Evolutionary conservation across 37 sponge, comb jelly and placozoan genomes (phyloP).

Genomic region (Petrosia ficiformis): DNA sequence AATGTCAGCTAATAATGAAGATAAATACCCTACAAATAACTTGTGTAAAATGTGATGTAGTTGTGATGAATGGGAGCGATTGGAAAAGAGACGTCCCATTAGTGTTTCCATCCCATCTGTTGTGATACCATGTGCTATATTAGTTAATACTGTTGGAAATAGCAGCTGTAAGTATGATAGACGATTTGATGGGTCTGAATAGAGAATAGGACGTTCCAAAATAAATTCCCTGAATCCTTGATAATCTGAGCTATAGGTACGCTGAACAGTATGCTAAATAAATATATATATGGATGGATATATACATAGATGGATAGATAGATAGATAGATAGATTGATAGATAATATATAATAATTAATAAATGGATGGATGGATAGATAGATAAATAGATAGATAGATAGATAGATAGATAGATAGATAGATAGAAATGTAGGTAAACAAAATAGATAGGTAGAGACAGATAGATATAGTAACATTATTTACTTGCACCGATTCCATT

Average conservation of each 20-base stretch:
- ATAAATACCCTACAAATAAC: slow-evolving; percentile 32
- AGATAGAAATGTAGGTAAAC: too few species aligned
- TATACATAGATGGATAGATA: neutral
- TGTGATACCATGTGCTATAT: neutral
- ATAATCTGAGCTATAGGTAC: slow-evolving; percentile 12
- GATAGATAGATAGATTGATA: too few species aligned
- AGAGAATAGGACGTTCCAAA: slow-evolving; percentile 41
- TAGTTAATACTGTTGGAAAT: slow-evolving; percentile 39
- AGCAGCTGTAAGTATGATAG: slow-evolving; percentile 55
- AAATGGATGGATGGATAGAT: too few species aligned
- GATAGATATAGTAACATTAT: neutral
- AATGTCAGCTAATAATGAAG: slow-evolving; percentile 42
- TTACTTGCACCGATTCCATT: slow-evolving; percentile 55
- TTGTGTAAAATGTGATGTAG: slow-evolving; percentile 2
- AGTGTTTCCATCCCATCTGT: neutral
- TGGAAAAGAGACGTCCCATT: neutral
- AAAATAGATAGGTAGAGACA: neutral
- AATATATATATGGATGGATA: neutral
- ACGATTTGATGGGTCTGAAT: slow-evolving; percentile 7
- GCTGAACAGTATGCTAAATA: slow-evolving; percentile 25
- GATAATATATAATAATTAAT: too few species aligned
- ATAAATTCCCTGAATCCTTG: slow-evolving; percentile 30
- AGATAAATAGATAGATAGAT: too few species aligned
- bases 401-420: too few species aligned
- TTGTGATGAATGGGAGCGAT: neutral